Conservation (phyloP, 2,888 invertebrate genomes). For the Thymelicus acteon region DNA sequence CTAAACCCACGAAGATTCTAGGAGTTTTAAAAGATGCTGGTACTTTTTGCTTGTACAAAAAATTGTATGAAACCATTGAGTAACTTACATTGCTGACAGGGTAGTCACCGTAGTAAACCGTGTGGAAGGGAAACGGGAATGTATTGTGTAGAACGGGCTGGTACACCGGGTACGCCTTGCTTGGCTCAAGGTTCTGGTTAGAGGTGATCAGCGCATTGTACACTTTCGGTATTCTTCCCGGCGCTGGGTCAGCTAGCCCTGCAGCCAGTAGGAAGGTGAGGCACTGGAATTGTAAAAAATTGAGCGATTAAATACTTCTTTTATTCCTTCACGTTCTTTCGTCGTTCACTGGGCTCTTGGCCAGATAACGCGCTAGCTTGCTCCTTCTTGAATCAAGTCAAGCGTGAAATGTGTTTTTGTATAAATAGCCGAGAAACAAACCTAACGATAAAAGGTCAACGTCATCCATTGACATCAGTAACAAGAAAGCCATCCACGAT, state of each 20-base stretch:
- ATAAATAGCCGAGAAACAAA: too few species aligned
- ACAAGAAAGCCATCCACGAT: too few species aligned
- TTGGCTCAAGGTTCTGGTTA: slow-evolving; percentile 90
- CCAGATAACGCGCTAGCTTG: too few species aligned
- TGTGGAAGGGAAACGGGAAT: slow-evolving; percentile 76
- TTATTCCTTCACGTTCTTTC: too few species aligned
- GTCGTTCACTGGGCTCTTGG: too few species aligned
- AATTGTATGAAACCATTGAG: neutral
- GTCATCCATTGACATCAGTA: too few species aligned
- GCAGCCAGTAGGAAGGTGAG: slow-evolving; percentile 54
- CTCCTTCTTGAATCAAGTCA: too few species aligned
- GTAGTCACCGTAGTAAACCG: slow-evolving; percentile 68
- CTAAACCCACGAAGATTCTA: too few species aligned
- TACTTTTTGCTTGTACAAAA: too few species aligned
- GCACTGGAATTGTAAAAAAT: slow-evolving; percentile 58
- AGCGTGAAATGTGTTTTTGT: too few species aligned
- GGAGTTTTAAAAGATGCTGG: too few species aligned
- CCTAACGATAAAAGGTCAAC: too few species aligned
- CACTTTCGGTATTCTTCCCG: slow-evolving; percentile 88
- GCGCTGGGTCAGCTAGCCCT: slow-evolving; percentile 63
- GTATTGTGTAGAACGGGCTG: slow-evolving; percentile 89
- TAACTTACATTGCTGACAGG: slow-evolving; percentile 66
- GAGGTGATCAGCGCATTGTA: slow-evolving; percentile 92
- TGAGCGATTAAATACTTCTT: neutral
- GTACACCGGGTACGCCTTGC: slow-evolving; percentile 90